Percentiles rank a stretch among this genome's conserved stretches.
These are phyloP conservation scores for Octomys mimax DNA, from an alignment of 2,797 vertebrate species.

Conservation along the genomic window DNA sequence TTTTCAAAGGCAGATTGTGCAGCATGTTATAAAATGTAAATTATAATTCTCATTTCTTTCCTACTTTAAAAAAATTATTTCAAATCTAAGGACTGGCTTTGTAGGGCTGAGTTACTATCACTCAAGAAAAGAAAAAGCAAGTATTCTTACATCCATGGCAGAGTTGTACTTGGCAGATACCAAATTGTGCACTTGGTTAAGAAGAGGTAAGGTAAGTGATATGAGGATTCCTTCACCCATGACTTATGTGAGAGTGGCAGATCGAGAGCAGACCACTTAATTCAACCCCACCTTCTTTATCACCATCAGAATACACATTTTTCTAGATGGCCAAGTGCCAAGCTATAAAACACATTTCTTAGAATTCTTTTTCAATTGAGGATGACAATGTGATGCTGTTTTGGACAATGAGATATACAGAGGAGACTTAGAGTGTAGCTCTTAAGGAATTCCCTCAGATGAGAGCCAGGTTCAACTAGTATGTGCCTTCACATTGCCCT, in stretches of 20 bases:
- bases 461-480: neutral
- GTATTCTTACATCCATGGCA: neutral
- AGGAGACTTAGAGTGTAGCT: neutral
- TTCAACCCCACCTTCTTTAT: neutral
- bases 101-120: constrained; percentile 38
- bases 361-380: neutral
- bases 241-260: neutral
- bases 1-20: constrained; percentile 38
- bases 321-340: constrained; percentile 4
- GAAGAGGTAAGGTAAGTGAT: neutral
- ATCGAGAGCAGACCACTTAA: neutral
- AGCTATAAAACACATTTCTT: neutral
- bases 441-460: neutral
- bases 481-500: neutral
- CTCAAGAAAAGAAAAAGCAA: neutral
- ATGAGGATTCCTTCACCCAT: neutral
- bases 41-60: constrained; percentile 69
- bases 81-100: constrained; percentile 23
- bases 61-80: constrained; percentile 57
- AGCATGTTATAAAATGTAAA: constrained; percentile 53
- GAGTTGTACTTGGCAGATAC: neutral
- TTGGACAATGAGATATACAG: neutral
- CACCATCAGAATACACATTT: constrained; percentile 12
- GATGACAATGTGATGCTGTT: neutral
- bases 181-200: neutral